phyloP scores from a whole-genome alignment of 2,113 vertebrate species.

The Macaca mulatta region DNA sequence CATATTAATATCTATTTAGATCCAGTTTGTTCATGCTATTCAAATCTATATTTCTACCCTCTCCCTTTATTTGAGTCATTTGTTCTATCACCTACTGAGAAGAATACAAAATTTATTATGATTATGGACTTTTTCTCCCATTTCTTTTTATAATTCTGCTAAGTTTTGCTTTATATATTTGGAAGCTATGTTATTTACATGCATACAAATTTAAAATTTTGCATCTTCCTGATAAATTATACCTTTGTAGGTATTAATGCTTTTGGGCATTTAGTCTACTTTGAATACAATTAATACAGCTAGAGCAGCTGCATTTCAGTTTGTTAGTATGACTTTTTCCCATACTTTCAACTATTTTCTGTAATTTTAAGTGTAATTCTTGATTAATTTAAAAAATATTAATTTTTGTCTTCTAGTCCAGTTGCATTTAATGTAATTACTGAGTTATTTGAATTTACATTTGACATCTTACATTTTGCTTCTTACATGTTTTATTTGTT shows the following conservation, averaged over 20 bases:
- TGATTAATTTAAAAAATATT: neutral
- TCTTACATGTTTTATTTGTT: neutral
- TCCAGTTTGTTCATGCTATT: constrained; percentile 5
- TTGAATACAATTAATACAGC: neutral
- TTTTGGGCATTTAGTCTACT: neutral
- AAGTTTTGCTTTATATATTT: neutral
- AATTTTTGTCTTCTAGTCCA: neutral
- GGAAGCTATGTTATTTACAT: neutral
- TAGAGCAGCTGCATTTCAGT: neutral
- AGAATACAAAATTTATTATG: neutral
- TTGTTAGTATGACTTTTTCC: neutral
- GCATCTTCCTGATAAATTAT: neutral
- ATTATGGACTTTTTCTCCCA: neutral
- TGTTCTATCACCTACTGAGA: neutral
- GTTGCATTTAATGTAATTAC: neutral
- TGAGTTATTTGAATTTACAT: neutral
- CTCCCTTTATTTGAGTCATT: neutral
- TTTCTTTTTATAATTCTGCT: neutral
- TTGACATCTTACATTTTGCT: constrained; percentile 5
- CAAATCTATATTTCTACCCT: neutral
- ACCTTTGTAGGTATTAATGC: neutral
- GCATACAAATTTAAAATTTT: neutral
- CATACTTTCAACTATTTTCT: neutral
- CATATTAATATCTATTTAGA: neutral
- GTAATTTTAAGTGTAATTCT: constrained; percentile 15